Evolutionary conservation across 2,888 invertebrate species (phyloP).

Genomic region (Lacanobia wlatinum): DNA sequence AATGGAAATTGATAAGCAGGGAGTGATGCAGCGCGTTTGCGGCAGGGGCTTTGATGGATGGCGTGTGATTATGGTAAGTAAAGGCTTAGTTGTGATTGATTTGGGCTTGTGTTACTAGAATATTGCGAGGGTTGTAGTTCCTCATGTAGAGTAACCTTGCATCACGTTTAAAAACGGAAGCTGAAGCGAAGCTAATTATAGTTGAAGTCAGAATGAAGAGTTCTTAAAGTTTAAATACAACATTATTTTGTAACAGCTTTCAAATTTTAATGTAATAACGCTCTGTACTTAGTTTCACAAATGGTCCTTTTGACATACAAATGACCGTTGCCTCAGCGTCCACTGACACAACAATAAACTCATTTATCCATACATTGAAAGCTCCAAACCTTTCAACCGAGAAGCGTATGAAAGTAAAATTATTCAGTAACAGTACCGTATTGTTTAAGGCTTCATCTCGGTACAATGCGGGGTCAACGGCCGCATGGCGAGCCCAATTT

Average conservation of each 20-base stretch:
- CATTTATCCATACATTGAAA: constrained; percentile 24
- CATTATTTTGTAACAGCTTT: background rate
- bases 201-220: background rate
- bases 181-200: background rate
- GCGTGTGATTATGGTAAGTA: constrained; percentile 17
- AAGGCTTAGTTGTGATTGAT: constrained; percentile 35
- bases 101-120: background rate
- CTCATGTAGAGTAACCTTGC: background rate
- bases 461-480: constrained; percentile 57
- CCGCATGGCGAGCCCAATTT: constrained; percentile 58
- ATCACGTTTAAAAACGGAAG: background rate
- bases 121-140: background rate
- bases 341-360: constrained; percentile 11
- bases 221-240: background rate
- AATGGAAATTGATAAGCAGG: constrained; percentile 57
- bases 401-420: constrained; percentile 44
- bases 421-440: constrained; percentile 54
- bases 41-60: constrained; percentile 36
- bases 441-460: constrained; percentile 59
- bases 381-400: constrained; percentile 34
- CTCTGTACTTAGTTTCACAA: constrained; percentile 7
- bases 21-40: constrained; percentile 47
- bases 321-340: constrained; percentile 22
- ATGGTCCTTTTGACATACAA: constrained; percentile 27
- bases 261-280: background rate